Base-by-base conservation (phyloP, 2,797 vertebrate genomes). In the Microctenopoma lineatum region DNA sequence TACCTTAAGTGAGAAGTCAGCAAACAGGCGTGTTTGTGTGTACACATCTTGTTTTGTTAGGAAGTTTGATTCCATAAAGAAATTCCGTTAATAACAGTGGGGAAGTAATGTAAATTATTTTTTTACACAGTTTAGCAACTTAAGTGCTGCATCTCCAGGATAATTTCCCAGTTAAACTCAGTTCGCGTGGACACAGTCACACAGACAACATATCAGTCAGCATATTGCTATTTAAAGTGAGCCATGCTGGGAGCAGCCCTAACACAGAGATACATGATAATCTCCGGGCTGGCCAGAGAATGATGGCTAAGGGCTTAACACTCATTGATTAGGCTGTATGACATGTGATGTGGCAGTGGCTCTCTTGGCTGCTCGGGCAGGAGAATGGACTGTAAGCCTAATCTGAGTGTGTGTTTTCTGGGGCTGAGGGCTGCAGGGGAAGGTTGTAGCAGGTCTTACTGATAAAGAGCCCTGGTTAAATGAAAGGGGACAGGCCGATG, bases 221-320 rank as follows among this genome's bases (percentile, higher is more conserved):
- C 83, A 83, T 87, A 88, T 81, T 81, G 81, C 89, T 88, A 85
- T 90, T 89, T 89, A 89, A 84, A 91, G 87, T 90, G 89, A 87
- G 72, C 81, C 74, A 64, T 15, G 67, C 80, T 75, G 61, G 77
- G 73, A 84, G 82, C 63, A 73, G 72, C 53, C 38, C 73, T 77
- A 69, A 84, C 81, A 63, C 77, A 59, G 74, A 77, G 82, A 75
- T 85, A 73, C 66, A 87, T 88, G 75, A 59, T 92, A 92, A 93
- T 92, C 91, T 90, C 64, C 83, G 60, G 55, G 69, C 73, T 67
- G 78, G 66, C 77, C 73, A 73, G 60, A 74, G 83, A 85, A 66
- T 68, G 84, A 71, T 77, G 59, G 81, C 83, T 72, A 57, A 82
- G 71, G 84, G 87, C 83, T 92, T 90, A 90, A 82, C 71, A 48